Evolutionary conservation across 2,113 vertebrate genomes (phyloP), one percentile per base, ranked within the genome.

Genomic region (Halcyon malimbica): DNA sequence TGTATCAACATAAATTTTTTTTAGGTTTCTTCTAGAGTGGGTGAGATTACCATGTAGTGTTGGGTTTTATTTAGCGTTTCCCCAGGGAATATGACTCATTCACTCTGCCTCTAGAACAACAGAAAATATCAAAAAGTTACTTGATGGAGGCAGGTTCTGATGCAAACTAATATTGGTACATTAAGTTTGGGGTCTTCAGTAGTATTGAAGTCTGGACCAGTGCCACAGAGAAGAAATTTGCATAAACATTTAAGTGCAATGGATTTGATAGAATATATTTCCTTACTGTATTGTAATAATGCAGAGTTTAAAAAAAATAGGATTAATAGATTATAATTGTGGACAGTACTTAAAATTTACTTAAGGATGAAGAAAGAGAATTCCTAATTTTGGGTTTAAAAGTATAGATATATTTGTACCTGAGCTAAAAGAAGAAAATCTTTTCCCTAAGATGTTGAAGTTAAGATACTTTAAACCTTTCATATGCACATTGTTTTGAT

Each of bases 31-130:
- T 31, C 65, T 84, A 33, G 84, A 94, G 92, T 89, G 87, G 74
- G 90, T 91, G 92, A 81, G 42, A 89, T 94, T 71, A 95, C 33
- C 35, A 89, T 79, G 46, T 63, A 63, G 42, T 51, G 48, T 75
- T 82, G 74, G 39, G 65, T 87, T 97, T 96, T 95, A 95, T 95
- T 91, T 95, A 94, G 81, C 73, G 37, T 91, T 95, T 60, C 77
- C 56, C 53, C 20, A 59, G 89, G 90, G 78, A 81, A 21, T 82
- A 82, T 95, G 77, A 89, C 51, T 97, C 92, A 95, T 16, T 19
- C 6, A 0, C 77, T 92, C 75, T 93, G 54, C 33, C 28, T 91
- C 69, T 89, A 87, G 41, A 91, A 59, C 41, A 87, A 81, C 37
- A 93, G 51, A 74, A 67, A 87, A 63, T n/a, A 89, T 87, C 41